Base-by-base conservation (phyloP, 2,113 vertebrate species). In the Colius striatus region DNA sequence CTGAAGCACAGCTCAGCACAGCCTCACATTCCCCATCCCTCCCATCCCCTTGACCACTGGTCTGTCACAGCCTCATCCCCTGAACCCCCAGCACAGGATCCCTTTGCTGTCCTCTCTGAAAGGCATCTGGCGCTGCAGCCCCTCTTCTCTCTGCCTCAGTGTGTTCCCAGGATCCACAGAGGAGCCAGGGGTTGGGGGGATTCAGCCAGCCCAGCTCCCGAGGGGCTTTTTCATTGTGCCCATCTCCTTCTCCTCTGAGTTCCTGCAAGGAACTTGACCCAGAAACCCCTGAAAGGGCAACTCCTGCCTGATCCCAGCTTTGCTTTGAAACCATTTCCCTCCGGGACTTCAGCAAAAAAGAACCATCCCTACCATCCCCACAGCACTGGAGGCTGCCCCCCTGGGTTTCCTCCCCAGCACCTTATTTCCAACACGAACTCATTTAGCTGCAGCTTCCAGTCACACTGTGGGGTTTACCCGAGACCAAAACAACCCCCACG, bases 321-420 rank as follows among this genome's bases (percentile, higher is more conserved):
- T 0, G 2, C 57, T 16, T 75, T 13, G 5, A 0, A 23, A 16
- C 8, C 29, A 1, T n/a, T 8, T 38, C 21, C 66, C 14, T 36
- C 0, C 0, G 16, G 43, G 7, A n/a, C 7, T 6, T 26, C 36
- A 25, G 36, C 27, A 13, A 10, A 30, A 21, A 4, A 8, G 63
- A 68, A 13, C 20, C 23, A 23, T 11, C n/a, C 16, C 23, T 17
- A 25, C 15, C 25, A 13, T 6, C 3, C 30, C 53, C 76, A 32
- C 50, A 34, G 53, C 36, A 5, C 51, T 5, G 11, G 19, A n/a
- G 47, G 19, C 36, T 57, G 41, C 55, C 12, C 15, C 57, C 23
- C 38, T 4, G 19, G 16, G 27, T 13, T 8, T 38, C n/a, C 62
- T 18, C 48, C 62, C 57, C 4, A 1, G 17, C 34, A 26, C 26